phyloP scores from a whole-genome alignment of 2,797 vertebrate species.

The Halcyon leucocephala region DNA sequence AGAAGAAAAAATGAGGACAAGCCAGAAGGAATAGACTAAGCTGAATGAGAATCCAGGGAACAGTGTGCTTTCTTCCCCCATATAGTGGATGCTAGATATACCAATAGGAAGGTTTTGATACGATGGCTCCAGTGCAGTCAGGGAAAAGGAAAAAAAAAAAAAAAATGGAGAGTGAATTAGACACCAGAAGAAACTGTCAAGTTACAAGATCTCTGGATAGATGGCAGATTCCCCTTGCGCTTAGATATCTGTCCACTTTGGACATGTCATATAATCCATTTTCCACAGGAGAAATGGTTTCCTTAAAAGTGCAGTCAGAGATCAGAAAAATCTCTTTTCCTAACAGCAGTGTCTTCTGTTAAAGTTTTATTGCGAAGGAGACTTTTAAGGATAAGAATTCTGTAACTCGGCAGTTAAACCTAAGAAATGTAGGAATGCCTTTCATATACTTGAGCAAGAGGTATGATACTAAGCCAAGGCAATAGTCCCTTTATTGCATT shows the following conservation, averaged over 20 bases:
- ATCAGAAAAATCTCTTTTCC: not conserved
- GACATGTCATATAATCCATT: not conserved
- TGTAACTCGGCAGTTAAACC: not conserved
- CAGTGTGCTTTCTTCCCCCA: not conserved
- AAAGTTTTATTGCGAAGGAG: not conserved
- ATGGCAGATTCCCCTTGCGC: not conserved
- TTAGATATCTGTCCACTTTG: not conserved
- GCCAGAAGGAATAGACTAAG: not conserved
- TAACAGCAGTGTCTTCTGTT: not conserved
- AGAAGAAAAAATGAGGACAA: not conserved
- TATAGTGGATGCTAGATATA: not conserved
- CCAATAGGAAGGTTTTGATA: not conserved
- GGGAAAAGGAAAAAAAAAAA: not conserved
- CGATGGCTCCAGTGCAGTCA: not conserved
- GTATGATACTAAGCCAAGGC: not conserved
- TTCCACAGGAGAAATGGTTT: not conserved
- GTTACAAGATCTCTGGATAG: not conserved
- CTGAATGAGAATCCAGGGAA: not conserved
- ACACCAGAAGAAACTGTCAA: not conserved
- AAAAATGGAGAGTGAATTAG: not conserved
- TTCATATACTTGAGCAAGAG: not conserved
- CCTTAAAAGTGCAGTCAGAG: not conserved
- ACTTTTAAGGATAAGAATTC: not conserved
- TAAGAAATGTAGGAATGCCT: not conserved
- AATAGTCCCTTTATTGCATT: not conserved